Conservation (phyloP, 1,140 invertebrate species). For the Agrypnia vestita region DNA sequence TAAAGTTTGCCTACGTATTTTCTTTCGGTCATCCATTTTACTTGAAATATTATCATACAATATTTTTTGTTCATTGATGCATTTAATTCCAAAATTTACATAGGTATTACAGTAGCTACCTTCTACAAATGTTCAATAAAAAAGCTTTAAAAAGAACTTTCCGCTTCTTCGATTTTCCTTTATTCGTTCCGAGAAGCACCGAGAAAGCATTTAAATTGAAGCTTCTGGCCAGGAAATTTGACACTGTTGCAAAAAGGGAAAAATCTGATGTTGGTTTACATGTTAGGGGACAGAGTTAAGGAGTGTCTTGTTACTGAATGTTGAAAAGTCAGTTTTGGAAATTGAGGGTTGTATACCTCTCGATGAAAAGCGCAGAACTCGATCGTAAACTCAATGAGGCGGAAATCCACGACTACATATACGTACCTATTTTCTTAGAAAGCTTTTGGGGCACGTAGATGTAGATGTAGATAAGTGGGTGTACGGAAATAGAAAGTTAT, state of each 20-base stretch:
- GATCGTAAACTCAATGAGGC: constrained; percentile 59
- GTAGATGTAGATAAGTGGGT: no score
- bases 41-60: background rate
- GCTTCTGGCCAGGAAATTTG: no score
- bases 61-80: background rate
- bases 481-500: no score
- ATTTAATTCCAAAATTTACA: background rate
- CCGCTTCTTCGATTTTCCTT: constrained; percentile 22
- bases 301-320: no score
- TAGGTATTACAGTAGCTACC: background rate
- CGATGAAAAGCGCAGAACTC: constrained; percentile 48
- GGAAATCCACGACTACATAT: constrained; percentile 53
- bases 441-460: no score
- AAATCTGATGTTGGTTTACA: no score
- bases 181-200: constrained; percentile 2
- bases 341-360: background rate
- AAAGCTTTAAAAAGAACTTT: constrained; percentile 43
- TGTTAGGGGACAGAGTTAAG: no score
- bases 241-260: no score
- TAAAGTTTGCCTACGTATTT: no score
- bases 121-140: constrained; percentile 34
- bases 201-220: no score
- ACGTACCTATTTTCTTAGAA: constrained; percentile 4
- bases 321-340: no score
- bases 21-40: background rate